Conservation (phyloP, 2,888 invertebrate species). For the Orchesella flavescens region DNA sequence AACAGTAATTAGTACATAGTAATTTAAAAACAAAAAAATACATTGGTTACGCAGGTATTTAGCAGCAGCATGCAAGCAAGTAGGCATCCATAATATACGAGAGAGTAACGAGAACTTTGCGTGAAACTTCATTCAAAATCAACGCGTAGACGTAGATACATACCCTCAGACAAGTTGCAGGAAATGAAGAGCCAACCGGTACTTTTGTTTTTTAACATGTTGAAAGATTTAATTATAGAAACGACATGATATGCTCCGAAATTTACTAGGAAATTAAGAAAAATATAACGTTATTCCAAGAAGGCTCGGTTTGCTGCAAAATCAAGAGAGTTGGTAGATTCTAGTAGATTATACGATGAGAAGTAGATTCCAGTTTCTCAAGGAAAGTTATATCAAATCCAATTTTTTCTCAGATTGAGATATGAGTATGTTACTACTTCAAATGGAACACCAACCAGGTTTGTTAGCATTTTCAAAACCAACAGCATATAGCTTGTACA, state of each 20-base stretch:
- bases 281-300: too few relatives aligned
- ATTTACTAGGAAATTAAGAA: neutral
- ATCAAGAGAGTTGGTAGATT: too few relatives aligned
- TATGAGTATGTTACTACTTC: too few relatives aligned
- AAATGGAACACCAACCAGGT: too few relatives aligned
- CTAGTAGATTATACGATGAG: too few relatives aligned
- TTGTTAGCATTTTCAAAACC: too few relatives aligned
- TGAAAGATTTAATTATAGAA: conserved; percentile 49
- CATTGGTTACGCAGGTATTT: neutral
- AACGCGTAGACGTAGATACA: conserved; percentile 14
- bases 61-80: neutral
- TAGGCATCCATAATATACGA: neutral
- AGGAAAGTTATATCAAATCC: too few relatives aligned
- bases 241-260: conserved; percentile 7
- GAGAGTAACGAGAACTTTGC: neutral
- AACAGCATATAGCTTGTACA: too few relatives aligned
- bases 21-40: conserved; percentile 27
- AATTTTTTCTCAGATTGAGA: too few relatives aligned
- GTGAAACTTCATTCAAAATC: neutral
- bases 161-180: conserved; percentile 46
- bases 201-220: neutral
- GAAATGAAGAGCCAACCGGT: conserved; percentile 4
- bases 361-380: too few relatives aligned
- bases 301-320: too few relatives aligned
- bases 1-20: conserved; percentile 47